Evolutionary conservation across 1,140 invertebrate genomes (phyloP).

Genomic region (Camponotus floridanus): DNA sequence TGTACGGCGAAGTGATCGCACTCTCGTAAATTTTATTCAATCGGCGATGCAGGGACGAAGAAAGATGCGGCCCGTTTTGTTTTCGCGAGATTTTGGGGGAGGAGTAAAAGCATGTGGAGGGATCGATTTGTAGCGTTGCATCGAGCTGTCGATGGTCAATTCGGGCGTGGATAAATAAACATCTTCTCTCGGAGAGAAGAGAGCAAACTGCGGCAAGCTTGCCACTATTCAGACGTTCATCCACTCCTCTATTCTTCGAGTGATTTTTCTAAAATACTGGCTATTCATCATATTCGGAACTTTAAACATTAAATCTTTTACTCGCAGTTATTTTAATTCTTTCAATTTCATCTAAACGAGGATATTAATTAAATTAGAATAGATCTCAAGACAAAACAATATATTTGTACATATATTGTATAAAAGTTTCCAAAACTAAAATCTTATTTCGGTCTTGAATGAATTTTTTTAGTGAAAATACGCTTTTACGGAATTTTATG

Average conservation of each 20-base stretch:
- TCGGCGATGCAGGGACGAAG: conserved; percentile 46
- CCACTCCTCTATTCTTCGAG: conserved; percentile 17
- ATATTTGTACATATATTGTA: no score
- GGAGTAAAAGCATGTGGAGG: conserved; percentile 57
- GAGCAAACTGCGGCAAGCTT: conserved; percentile 17
- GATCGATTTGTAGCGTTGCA: conserved; percentile 47
- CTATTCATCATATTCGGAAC: neutral
- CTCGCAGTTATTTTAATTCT: neutral
- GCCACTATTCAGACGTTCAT: conserved; percentile 7
- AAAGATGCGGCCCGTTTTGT: conserved; percentile 57
- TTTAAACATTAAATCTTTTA: neutral
- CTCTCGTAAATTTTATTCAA: conserved; percentile 61
- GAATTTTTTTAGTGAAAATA: no score
- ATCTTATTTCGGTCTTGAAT: no score
- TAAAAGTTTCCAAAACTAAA: no score
- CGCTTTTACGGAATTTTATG: no score
- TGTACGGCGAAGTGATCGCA: conserved; percentile 44
- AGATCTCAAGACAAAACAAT: no score
- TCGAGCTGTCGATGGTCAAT: conserved; percentile 60
- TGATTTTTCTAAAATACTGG: neutral
- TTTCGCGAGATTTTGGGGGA: conserved; percentile 38
- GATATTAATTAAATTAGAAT: neutral
- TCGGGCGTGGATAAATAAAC: conserved; percentile 60
- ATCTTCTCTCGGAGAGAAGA: conserved; percentile 19
- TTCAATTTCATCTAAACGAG: neutral